phyloP scores from a whole-genome alignment of 2,888 invertebrate species.

The Himalopsyche anomala region DNA sequence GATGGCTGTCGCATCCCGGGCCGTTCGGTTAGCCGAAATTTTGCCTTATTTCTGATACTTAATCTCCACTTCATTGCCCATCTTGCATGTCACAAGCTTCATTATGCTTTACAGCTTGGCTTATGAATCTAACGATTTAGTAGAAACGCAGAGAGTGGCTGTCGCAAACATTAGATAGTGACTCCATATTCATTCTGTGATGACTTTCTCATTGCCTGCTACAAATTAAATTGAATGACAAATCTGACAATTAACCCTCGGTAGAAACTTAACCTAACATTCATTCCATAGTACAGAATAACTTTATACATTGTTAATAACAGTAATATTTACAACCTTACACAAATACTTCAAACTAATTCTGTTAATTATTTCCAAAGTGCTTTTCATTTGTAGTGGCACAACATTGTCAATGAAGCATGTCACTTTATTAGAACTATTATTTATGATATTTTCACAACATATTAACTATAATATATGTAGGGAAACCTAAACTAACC shows the following conservation, averaged over 20 bases:
- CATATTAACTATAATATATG: background rate
- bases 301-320: background rate
- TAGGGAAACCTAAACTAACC: no score
- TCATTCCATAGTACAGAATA: constrained; percentile 20
- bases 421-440: constrained; percentile 35
- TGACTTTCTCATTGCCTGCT: constrained; percentile 23
- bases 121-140: constrained; percentile 27
- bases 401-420: constrained; percentile 45
- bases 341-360: background rate
- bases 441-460: constrained; percentile 44
- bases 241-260: background rate
- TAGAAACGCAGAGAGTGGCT: constrained; percentile 58
- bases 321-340: constrained; percentile 4
- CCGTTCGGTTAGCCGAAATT: constrained; percentile 67
- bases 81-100: constrained; percentile 61
- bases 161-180: constrained; percentile 51
- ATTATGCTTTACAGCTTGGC: constrained; percentile 56
- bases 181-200: constrained; percentile 9
- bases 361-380: background rate
- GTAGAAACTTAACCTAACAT: constrained; percentile 1
- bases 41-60: constrained; percentile 56
- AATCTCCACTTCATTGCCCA: constrained; percentile 67
- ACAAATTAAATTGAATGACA: background rate
- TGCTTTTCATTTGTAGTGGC: constrained; percentile 46
- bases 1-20: constrained; percentile 68